phyloP scores from a whole-genome alignment of 1,140 invertebrate species.

The Euura lappo region DNA sequence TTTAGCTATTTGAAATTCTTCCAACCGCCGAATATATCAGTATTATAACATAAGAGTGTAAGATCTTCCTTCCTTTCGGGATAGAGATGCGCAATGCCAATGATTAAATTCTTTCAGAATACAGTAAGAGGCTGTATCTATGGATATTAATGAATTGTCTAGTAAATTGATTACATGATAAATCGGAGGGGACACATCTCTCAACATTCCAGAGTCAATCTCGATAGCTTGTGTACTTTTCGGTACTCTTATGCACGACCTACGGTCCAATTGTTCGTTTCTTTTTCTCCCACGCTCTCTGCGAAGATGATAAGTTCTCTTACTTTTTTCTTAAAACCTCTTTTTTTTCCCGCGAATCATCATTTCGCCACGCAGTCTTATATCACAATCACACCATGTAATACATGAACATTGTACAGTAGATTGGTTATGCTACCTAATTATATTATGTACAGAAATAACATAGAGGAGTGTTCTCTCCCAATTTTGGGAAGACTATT shows the following conservation, averaged over 20 bases:
- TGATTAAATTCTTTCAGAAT: neutral
- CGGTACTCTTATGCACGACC: neutral
- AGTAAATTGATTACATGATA: neutral
- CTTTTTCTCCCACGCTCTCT: neutral
- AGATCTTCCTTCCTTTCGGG: neutral
- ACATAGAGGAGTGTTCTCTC: conserved; percentile 26
- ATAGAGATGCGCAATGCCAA: neutral
- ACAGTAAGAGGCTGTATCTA: neutral
- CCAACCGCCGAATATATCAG: too few species aligned
- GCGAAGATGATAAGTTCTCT: neutral
- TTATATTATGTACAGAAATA: conserved; percentile 55
- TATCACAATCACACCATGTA: conserved; percentile 57
- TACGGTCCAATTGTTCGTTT: neutral
- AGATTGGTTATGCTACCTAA: conserved; percentile 56
- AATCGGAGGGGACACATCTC: neutral
- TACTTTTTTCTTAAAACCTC: neutral
- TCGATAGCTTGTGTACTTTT: neutral
- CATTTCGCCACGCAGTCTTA: conserved; percentile 44
- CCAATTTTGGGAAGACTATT: conserved; percentile 39
- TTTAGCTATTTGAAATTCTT: too few species aligned
- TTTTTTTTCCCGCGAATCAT: neutral
- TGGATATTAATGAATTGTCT: neutral
- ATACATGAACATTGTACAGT: conserved; percentile 54
- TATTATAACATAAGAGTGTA: neutral
- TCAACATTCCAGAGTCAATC: neutral